Evolutionary conservation across 2,888 invertebrate species (phyloP).

Genomic region (Pandemis corylana): DNA sequence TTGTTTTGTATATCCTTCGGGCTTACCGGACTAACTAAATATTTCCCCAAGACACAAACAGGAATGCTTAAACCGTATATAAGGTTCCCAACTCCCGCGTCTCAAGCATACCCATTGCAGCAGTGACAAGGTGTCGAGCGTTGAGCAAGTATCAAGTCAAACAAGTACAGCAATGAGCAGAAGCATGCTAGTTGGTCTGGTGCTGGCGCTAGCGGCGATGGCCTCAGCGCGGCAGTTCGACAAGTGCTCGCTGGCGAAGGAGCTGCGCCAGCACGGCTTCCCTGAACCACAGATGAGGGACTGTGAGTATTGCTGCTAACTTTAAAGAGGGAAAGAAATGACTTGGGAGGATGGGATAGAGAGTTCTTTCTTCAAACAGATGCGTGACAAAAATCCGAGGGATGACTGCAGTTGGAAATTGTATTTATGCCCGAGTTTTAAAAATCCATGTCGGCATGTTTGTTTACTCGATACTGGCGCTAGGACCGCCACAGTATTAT

Average conservation of each 20-base stretch:
- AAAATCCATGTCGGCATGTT: too few species aligned
- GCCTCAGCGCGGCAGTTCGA: slow-evolving; percentile 35
- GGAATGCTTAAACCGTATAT: slow-evolving; percentile 22
- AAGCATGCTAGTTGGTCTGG: background rate
- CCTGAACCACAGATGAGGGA: slow-evolving; percentile 43
- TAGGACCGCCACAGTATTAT: too few species aligned
- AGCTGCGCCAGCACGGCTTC: slow-evolving; percentile 44
- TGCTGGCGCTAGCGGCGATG: slow-evolving; percentile 14
- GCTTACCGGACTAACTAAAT: background rate
- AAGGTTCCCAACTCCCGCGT: background rate
- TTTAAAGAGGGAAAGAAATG: too few species aligned
- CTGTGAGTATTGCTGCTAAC: slow-evolving; percentile 35
- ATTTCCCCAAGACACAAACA: background rate
- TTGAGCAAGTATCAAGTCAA: background rate
- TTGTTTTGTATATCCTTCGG: background rate
- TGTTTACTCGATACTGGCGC: too few species aligned
- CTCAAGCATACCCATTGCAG: slow-evolving; percentile 15
- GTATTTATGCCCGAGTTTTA: too few species aligned
- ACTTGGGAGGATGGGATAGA: too few species aligned
- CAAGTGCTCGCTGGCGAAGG: slow-evolving; percentile 46
- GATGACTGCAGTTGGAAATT: too few species aligned
- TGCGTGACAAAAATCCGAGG: too few species aligned
- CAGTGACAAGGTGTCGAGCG: background rate
- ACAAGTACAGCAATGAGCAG: slow-evolving; percentile 4
- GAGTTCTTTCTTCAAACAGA: too few species aligned